Evolutionary conservation across 1,140 invertebrate species (phyloP).

Genomic region (Marisa cornuarietis): DNA sequence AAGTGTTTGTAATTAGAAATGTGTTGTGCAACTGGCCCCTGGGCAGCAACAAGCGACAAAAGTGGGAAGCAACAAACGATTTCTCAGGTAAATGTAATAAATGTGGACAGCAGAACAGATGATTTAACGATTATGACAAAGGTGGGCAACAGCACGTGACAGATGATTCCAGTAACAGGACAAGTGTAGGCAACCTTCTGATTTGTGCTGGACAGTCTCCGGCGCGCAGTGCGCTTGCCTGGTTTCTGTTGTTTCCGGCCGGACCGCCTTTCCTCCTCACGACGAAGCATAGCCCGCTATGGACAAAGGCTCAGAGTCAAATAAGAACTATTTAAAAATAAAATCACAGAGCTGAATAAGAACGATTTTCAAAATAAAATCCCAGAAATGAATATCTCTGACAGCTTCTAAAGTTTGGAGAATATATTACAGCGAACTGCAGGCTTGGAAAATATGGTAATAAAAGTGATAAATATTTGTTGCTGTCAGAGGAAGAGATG

Average conservation of each 20-base stretch:
- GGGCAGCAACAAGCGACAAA: no score
- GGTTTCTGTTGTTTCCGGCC: slow-evolving; percentile 2
- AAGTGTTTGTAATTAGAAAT: no score
- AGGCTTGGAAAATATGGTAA: not conserved
- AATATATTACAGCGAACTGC: no score
- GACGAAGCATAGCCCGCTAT: slow-evolving; percentile 12
- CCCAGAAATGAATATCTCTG: no score
- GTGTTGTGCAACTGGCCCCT: no score
- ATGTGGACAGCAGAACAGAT: no score
- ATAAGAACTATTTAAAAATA: not conserved
- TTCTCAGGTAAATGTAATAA: no score
- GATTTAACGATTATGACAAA: no score
- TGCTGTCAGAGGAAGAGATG: not conserved
- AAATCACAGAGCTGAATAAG: not conserved
- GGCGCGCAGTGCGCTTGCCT: slow-evolving; percentile 15
- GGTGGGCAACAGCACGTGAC: no score
- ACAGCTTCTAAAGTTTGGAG: not conserved
- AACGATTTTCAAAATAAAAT: not conserved
- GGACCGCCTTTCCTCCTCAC: slow-evolving; percentile 10
- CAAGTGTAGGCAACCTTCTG: slow-evolving; percentile 26
- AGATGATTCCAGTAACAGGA: not conserved
- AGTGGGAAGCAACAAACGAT: no score
- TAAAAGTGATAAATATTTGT: not conserved
- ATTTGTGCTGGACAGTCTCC: slow-evolving; percentile 31
- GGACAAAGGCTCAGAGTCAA: not conserved